Percentiles rank a stretch among this genome's conserved stretches.
Evolutionary conservation across 2,888 invertebrate genomes (phyloP).

Genomic region (Chorisops tibialis): DNA sequence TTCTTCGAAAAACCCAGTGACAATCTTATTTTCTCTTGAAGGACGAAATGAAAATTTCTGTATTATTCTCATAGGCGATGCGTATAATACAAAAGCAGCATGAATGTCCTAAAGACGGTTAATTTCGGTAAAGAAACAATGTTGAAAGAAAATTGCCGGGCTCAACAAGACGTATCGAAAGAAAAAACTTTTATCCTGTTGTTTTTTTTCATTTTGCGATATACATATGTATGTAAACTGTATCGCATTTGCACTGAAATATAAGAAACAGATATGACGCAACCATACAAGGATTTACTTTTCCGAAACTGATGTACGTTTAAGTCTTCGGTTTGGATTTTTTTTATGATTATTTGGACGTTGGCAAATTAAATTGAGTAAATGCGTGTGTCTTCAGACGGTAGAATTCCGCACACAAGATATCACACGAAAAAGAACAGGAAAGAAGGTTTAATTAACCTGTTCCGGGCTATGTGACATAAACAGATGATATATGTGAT

Average conservation of each 20-base stretch:
- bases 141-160: not conserved
- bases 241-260: no score
- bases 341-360: not conserved
- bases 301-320: constrained; percentile 5
- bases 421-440: not conserved
- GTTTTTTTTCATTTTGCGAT: not conserved
- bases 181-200: not conserved
- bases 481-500: constrained; percentile 12
- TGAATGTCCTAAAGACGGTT: no score
- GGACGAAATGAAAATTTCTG: no score
- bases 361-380: constrained; percentile 8
- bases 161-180: constrained; percentile 6
- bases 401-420: no score
- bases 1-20: no score
- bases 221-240: no score
- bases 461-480: not conserved
- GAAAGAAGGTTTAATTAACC: constrained; percentile 15
- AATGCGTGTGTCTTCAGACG: not conserved
- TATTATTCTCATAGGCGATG: no score
- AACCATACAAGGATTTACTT: not conserved
- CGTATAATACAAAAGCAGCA: no score
- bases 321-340: not conserved
- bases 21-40: no score
- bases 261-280: constrained; percentile 1
- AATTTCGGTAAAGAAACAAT: no score